Evolutionary conservation across 2,888 invertebrate genomes (phyloP), one percentile per base, ranked within the genome.

Genomic region (Acanthacorydalis orientalis): DNA sequence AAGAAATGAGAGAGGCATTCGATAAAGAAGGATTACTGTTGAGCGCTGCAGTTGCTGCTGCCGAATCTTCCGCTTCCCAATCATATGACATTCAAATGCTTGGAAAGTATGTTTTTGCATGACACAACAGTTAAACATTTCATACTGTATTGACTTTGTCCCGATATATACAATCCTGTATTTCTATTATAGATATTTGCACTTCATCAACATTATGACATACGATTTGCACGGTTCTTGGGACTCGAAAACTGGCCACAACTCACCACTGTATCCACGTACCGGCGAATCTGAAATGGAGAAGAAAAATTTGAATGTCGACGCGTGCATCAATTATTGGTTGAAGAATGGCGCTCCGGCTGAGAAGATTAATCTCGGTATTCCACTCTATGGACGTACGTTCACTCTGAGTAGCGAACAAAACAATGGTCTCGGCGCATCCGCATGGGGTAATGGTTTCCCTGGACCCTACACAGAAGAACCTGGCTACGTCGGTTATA

Each of bases 171-270:
- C 3, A 4, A 23, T 23, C 6, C 6, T 23, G 2, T 23, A 23
- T 23, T 23, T 4, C 23, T 23, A 4, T 2, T 23, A 23, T 23
- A 75, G 75, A 46, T 68, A 77, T 51, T 59, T 84, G 23, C 75
- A 86, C 56, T 68, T 77, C 23, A 73, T 84, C 40, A 77, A 78
- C 55, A 56, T 87, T 0, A 85, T 86, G 84, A 61, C 80, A 0
- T 86, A 86, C 54, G 84, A 84, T 57, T 67, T 83, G 54, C 77
- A 83, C 54, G 83, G 83, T 1, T 62, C 75, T 1, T 82, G 78
- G 77, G 80, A 84, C 43, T 44, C 58, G 0, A 63, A 64, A 1
- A 76, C 80, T 1, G 83, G 81, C 0, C 73, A 79, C 47, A 81
- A 84, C 57, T 72, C 84, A 0, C 78, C 82, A 0, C 65, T 86